Percentiles rank a stretch among this genome's conserved stretches.
Evolutionary conservation across 92 coral and sea anemone genomes (phyloP).

Genomic region (Chrysogorgia sp.): DNA sequence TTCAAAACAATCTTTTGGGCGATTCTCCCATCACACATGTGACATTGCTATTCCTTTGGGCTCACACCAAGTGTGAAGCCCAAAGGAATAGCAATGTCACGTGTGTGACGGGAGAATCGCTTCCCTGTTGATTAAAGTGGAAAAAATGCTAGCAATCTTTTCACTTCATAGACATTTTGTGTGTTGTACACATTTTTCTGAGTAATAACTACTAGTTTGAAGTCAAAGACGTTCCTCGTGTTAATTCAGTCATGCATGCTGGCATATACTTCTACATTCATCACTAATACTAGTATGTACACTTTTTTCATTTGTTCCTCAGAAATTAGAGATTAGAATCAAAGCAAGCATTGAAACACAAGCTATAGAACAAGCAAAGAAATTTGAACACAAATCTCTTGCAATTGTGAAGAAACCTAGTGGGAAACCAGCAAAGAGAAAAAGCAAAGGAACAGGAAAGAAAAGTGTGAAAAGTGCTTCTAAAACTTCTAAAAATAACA

Average conservation of each 20-base stretch:
- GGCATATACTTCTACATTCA: neutral
- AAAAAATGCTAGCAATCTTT: no score
- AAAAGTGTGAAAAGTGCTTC: slow-evolving; percentile 29
- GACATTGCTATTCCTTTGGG: no score
- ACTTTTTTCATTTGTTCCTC: neutral
- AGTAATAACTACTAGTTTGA: neutral
- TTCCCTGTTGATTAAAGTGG: no score
- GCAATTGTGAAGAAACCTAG: slow-evolving; percentile 53
- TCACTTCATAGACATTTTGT: no score
- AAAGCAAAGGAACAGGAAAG: slow-evolving; percentile 36
- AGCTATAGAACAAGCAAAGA: slow-evolving; percentile 60
- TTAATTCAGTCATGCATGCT: neutral
- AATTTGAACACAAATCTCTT: slow-evolving; percentile 68
- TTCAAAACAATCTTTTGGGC: no score
- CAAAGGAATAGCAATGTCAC: no score
- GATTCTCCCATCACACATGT: no score
- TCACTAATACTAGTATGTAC: neutral
- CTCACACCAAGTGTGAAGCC: no score
- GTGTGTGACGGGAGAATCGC: no score
- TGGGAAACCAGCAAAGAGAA: slow-evolving; percentile 37
- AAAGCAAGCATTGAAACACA: slow-evolving; percentile 75
- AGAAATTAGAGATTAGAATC: slow-evolving; percentile 69
- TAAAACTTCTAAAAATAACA: neutral
- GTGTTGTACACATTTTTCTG: no score
- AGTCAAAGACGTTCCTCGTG: neutral